These are phyloP conservation scores for Nyctalus aviator DNA, from an alignment of 2,797 vertebrate species.

Conservation along the genomic window DNA sequence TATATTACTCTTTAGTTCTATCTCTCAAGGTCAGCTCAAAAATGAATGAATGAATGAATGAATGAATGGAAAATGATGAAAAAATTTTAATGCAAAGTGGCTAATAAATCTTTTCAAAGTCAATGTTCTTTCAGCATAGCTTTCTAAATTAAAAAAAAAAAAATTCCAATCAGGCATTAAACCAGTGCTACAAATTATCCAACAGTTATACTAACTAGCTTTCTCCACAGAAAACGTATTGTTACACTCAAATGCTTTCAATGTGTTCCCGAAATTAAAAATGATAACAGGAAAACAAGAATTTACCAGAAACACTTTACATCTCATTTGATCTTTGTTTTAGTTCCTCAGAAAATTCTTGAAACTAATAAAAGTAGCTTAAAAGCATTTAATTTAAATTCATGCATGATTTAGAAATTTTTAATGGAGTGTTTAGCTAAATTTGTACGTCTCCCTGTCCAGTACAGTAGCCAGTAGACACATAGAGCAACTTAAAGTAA, in stretches of 20 bases:
- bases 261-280: not conserved
- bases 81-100: not conserved
- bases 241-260: not conserved
- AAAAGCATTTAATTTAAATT: constrained; percentile 33
- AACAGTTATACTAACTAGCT: not conserved
- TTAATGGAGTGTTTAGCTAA: not conserved
- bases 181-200: not conserved
- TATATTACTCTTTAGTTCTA: not conserved
- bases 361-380: not conserved
- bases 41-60: not conserved
- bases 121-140: not conserved
- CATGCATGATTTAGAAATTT: not conserved
- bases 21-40: not conserved
- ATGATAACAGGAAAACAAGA: not conserved
- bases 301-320: not conserved
- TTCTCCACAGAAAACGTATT: not conserved
- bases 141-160: not conserved
- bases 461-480: not conserved
- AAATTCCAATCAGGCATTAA: not conserved
- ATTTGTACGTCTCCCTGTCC: not conserved
- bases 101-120: not conserved
- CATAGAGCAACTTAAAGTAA: not conserved
- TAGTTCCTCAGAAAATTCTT: not conserved
- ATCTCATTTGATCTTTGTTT: not conserved
- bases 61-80: not conserved